Base-by-base conservation (phyloP, 2,888 invertebrate genomes). In the Thalpophila matura region DNA sequence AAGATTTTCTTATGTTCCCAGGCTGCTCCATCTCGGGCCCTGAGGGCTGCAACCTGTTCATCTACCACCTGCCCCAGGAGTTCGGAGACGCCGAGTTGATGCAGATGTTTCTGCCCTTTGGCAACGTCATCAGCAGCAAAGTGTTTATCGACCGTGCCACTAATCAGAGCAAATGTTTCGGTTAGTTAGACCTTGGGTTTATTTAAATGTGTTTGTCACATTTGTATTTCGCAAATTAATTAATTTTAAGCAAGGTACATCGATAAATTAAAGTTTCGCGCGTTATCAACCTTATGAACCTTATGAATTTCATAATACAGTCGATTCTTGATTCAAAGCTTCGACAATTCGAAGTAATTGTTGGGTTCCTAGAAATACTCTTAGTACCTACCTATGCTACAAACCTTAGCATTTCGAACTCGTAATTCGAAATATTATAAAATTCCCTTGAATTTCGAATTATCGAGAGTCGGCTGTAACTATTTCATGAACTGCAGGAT, bases 121-220 rank as follows among this genome's bases (percentile, higher is more conserved):
- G 99, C 86, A 99, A 98, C 95, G 99, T 99, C 90, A 99, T 99
- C 96, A 99, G 99, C 96, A 99, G 99, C 95, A 99, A 99, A 96
- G 99, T 99, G 85, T 99, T 99, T 96, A 99, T 99, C 92, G 99
- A 99, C 95, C 97, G 99, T 86, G 99, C 99, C 92, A 99, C 99
- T 89, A 99, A 99, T 95, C 99, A 99, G 96, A 99, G 99, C 97
- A 99, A 99, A 96, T 99, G 99, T 96, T 99, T 99, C 95, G 99
- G 99, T 99, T 95, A 96, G 98, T 65, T 22, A 7, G 10, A 12
- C 4, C 86, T 55, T n/a, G 14, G 5, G 1, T n/a, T 2, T 18
- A 26, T n/a, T 2, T 18, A 26, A 33, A 16, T 27, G 3, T 26
- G 9, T 20, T n/a, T 24, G n/a, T 12, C 1, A 24, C 24, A 24